Percentiles rank a stretch among this genome's conserved stretches.
phyloP scores from a whole-genome alignment of 2,888 invertebrate genomes.

The Tanytarsus gracilentus region DNA sequence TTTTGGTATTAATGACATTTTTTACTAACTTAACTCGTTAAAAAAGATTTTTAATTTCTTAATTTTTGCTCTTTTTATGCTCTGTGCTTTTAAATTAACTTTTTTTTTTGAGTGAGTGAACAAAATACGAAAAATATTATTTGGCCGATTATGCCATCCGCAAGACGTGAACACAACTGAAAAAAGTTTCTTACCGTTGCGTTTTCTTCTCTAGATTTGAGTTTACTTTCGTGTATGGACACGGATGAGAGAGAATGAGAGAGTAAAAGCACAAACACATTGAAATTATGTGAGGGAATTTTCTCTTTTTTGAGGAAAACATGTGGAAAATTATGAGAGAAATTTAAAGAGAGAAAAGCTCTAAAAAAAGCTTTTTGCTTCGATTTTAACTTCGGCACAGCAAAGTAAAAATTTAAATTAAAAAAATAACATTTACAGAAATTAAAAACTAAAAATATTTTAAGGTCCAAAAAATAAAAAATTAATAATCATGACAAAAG shows the following conservation, averaged over 20 bases:
- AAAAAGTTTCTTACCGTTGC: conserved; percentile 17
- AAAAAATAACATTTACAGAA: too few species aligned
- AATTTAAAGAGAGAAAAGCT: too few species aligned
- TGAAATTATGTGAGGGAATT: not conserved
- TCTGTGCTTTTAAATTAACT: conserved; percentile 21
- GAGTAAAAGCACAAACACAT: not conserved
- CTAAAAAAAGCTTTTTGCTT: too few species aligned
- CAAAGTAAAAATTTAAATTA: too few species aligned
- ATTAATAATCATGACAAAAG: too few species aligned
- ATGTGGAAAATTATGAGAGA: too few species aligned
- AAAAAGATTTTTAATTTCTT: not conserved
- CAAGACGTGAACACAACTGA: conserved; percentile 27
- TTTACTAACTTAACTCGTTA: conserved; percentile 2
- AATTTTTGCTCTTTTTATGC: conserved; percentile 4
- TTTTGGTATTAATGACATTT: not conserved
- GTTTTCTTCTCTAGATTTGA: not conserved
- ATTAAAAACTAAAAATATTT: too few species aligned
- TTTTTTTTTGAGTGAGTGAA: conserved; percentile 4
- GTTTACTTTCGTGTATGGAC: not conserved
- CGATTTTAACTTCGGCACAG: too few species aligned
- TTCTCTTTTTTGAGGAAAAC: not conserved
- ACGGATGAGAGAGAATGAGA: not conserved
- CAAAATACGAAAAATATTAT: conserved; percentile 21
- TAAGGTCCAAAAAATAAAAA: too few species aligned
- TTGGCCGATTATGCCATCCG: conserved; percentile 24